Percentiles rank a stretch among this genome's conserved stretches.
phyloP scores from a whole-genome alignment of 2,797 vertebrate genomes.

The Urocyon cinereoargenteus region DNA sequence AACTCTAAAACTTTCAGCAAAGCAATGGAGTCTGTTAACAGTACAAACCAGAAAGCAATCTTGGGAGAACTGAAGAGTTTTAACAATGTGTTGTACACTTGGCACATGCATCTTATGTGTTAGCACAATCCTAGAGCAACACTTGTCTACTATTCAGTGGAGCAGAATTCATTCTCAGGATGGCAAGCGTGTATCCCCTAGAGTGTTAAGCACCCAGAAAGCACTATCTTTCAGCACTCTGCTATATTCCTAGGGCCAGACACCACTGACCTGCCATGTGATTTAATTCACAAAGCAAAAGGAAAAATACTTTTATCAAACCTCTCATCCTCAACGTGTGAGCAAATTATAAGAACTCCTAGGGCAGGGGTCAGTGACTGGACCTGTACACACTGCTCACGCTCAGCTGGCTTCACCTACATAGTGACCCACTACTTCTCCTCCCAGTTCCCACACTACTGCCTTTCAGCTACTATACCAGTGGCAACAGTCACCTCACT shows the following conservation, averaged over 20 bases:
- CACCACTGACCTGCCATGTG: background rate
- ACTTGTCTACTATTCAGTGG: background rate
- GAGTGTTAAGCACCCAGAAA: background rate
- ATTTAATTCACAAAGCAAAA: slow-evolving; percentile 43
- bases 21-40: background rate
- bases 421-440: background rate
- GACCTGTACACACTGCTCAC: background rate
- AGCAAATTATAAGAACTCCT: background rate
- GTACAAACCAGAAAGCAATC: background rate
- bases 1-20: background rate
- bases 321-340: background rate
- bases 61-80: background rate
- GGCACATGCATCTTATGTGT: background rate
- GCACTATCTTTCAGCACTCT: background rate
- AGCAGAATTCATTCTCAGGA: background rate
- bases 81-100: background rate
- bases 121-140: background rate
- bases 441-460: background rate
- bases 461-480: background rate
- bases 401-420: background rate
- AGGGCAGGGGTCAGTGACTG: background rate
- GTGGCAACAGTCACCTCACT: background rate
- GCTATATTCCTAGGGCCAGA: background rate
- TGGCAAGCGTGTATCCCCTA: background rate
- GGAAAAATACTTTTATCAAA: background rate